Evolutionary conservation across 2,888 invertebrate species (phyloP), one percentile per base, ranked within the genome.

Genomic region (Sturmia bella): DNA sequence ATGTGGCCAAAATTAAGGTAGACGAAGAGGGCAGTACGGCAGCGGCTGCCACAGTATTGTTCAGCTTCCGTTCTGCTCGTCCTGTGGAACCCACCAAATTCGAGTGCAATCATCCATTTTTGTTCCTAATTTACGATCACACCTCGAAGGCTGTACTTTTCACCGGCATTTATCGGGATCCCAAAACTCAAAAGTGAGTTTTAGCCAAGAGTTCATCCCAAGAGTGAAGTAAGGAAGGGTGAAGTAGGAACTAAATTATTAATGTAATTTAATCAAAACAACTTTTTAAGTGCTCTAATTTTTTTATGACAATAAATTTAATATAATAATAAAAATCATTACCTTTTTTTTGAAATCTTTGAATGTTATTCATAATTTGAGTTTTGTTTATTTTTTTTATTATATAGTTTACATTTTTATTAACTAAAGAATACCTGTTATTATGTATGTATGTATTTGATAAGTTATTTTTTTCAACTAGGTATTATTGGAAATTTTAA

Each of bases 1-100:
- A 98, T 90, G 95, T 96, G 86, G 96, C 97, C 15, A 95, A 95
- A 90, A 95, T 98, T 70, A 95, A 96, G 87, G 93, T 96, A 3
- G 95, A 95, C 84, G 97, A 97, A 90, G 95, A 96, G 91, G 94
- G 97, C 41, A 96, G 97, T 2, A 95, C 95, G 77, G 97, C 97
- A 0, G 95, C 97, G 0, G 97, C 97, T 0, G 95, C 97, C 0
- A 96, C 97, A 0, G 96, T 95, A 0, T 91, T 97, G 64, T 96
- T 97, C 88, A 95, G 94, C 27, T 96, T 97, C 92, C 93, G 97
- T 17, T 96, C 96, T 0, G 96, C 97, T 39, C 92, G 97, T 59
- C 97, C 97, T 0, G 92, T 94, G 0, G 96, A 96, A 84, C 96
- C 96, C 0, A 95, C 93, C 0, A 92, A 93, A 75, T 97, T 97